Evolutionary conservation across 2,888 invertebrate species (phyloP).

Genomic region (Melanchra persicariae): DNA sequence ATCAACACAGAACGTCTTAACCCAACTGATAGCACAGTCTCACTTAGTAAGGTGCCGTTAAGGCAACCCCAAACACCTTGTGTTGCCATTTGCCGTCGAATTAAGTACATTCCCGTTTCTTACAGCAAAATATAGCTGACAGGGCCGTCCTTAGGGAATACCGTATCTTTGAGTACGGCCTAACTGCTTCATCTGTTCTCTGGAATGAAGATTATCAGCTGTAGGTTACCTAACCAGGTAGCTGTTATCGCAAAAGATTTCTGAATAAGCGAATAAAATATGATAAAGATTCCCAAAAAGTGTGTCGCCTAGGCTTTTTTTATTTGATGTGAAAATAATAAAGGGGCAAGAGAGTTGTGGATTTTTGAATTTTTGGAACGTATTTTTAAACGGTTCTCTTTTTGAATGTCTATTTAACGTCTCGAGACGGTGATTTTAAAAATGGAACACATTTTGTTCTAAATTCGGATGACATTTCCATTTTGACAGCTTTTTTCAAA

Average conservation of each 20-base stretch:
- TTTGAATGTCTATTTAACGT: neutral
- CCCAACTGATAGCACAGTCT: slow-evolving; percentile 12
- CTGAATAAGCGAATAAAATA: slow-evolving; percentile 19
- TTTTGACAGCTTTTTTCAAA: slow-evolving; percentile 13
- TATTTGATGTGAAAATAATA: neutral
- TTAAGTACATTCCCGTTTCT: slow-evolving; percentile 64
- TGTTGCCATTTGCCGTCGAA: slow-evolving; percentile 63
- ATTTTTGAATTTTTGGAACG: neutral
- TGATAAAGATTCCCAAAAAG: slow-evolving; percentile 23
- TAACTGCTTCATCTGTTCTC: slow-evolving; percentile 60
- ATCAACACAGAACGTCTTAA: neutral
- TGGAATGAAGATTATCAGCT: slow-evolving; percentile 57
- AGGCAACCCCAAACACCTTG: slow-evolving; percentile 54
- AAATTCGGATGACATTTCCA: neutral
- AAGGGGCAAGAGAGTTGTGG: neutral
- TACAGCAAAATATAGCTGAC: slow-evolving; percentile 60
- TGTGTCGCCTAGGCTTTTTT: neutral
- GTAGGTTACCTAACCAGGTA: slow-evolving; percentile 37
- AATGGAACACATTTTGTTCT: neutral
- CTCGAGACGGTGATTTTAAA: neutral
- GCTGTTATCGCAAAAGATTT: slow-evolving; percentile 26
- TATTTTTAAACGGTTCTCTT: neutral
- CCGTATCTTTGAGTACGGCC: slow-evolving; percentile 59
- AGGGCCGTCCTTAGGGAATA: slow-evolving; percentile 58
- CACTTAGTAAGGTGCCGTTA: slow-evolving; percentile 36